phyloP scores from a whole-genome alignment of 1,140 invertebrate genomes.

The Lasioglossum albipes region DNA sequence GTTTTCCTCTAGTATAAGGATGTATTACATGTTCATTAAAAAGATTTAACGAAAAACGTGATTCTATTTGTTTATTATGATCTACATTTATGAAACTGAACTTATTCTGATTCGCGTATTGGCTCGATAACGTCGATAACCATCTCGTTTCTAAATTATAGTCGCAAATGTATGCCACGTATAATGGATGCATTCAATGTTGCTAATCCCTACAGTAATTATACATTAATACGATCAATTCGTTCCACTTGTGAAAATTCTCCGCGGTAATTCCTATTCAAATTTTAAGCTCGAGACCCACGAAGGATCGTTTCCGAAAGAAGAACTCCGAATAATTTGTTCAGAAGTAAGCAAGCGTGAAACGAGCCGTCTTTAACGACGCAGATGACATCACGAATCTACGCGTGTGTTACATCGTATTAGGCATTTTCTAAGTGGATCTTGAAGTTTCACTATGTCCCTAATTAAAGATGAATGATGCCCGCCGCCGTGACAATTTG shows the following conservation, averaged over 20 bases:
- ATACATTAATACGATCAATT: background rate
- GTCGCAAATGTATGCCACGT: background rate
- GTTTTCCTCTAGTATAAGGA: no score
- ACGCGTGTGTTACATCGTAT: background rate
- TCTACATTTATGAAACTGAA: no score
- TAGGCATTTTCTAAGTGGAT: constrained; percentile 40
- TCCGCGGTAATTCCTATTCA: background rate
- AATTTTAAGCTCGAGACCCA: background rate
- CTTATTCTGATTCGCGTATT: background rate
- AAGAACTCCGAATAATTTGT: background rate
- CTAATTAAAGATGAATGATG: constrained; percentile 26
- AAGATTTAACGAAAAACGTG: no score
- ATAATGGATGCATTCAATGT: background rate
- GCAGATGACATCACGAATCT: constrained; percentile 31
- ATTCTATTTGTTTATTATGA: no score
- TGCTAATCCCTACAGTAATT: background rate
- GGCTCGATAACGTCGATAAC: background rate
- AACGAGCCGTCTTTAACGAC: background rate
- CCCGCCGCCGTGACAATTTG: background rate
- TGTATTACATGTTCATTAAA: no score
- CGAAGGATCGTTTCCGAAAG: background rate
- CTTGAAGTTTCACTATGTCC: constrained; percentile 15
- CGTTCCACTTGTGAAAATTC: background rate
- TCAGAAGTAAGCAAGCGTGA: background rate
- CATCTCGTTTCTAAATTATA: background rate